These are phyloP conservation scores for Syrista parreyssii DNA, from an alignment of 2,888 invertebrate genomes.

Conservation along the genomic window DNA sequence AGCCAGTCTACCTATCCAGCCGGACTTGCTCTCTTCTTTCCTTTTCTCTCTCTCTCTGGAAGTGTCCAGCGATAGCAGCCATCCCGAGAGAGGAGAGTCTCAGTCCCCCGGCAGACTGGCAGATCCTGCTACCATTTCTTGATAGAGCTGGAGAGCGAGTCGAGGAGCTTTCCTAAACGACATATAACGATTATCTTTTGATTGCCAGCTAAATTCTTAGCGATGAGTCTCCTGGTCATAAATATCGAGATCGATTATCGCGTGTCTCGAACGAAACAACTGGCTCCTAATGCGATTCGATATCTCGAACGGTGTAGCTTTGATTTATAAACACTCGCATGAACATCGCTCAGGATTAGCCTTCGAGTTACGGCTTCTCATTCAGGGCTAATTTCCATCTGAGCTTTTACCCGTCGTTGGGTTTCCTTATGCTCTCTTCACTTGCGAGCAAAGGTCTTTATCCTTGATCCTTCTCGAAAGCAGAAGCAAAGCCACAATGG, in stretches of 20 bases:
- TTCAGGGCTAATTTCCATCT: not conserved
- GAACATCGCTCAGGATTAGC: not conserved
- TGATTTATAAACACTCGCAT: not conserved
- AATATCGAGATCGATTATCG: not conserved
- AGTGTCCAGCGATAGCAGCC: not conserved
- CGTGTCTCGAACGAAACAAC: not conserved
- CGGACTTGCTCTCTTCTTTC: not conserved
- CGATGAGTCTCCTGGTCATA: not conserved
- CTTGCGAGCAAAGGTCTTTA: not conserved
- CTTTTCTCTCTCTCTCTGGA: not conserved
- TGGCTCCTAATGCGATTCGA: constrained; percentile 13
- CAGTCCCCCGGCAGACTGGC: not conserved
- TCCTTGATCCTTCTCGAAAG: not conserved
- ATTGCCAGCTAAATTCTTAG: not conserved
- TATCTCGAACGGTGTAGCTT: constrained; percentile 9
- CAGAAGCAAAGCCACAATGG: not conserved
- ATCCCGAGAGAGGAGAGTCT: not conserved
- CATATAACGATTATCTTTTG: not conserved
- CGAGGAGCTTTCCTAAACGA: not conserved
- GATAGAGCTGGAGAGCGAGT: not conserved
- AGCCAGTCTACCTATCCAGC: not conserved
- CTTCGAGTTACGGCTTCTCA: not conserved
- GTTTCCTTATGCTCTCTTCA: not conserved
- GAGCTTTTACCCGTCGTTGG: not conserved
- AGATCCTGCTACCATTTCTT: not conserved